Evolutionary conservation across 2,888 invertebrate species (phyloP).

Genomic region (Agapetus fuscipes): DNA sequence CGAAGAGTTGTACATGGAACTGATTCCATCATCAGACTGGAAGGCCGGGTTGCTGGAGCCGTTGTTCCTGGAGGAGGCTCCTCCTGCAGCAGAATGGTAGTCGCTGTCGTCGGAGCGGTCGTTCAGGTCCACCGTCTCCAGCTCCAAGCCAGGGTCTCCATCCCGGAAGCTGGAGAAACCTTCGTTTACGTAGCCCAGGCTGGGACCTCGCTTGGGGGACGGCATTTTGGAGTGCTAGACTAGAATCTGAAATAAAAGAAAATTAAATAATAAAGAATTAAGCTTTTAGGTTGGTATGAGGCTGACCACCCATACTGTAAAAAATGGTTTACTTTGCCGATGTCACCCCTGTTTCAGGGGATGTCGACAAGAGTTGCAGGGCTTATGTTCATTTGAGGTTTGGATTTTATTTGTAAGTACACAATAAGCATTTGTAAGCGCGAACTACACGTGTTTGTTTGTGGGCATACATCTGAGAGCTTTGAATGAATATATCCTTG

Average conservation of each 20-base stretch:
- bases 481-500: too few relatives aligned
- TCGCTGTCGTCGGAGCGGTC: constrained; percentile 5
- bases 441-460: too few relatives aligned
- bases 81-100: neutral
- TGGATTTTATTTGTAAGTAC: too few relatives aligned
- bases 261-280: too few relatives aligned
- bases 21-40: constrained; percentile 5
- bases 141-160: constrained; percentile 6
- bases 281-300: too few relatives aligned
- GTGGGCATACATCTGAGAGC: too few relatives aligned
- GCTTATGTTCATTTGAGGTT: too few relatives aligned
- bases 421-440: too few relatives aligned
- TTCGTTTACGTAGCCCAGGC: constrained; percentile 15
- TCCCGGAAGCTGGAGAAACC: constrained; percentile 8
- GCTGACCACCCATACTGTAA: too few relatives aligned
- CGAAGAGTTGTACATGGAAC: constrained; percentile 10
- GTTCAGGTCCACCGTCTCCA: constrained; percentile 7
- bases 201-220: constrained; percentile 1
- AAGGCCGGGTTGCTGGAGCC: constrained; percentile 1
- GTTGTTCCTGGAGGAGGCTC: neutral
- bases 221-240: constrained; percentile 1
- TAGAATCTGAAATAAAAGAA: neutral
- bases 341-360: too few relatives aligned
- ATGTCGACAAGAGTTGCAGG: too few relatives aligned
- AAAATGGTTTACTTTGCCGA: too few relatives aligned